Evolutionary conservation across 2,797 vertebrate genomes (phyloP).

Genomic region (Crenuchus spilurus): DNA sequence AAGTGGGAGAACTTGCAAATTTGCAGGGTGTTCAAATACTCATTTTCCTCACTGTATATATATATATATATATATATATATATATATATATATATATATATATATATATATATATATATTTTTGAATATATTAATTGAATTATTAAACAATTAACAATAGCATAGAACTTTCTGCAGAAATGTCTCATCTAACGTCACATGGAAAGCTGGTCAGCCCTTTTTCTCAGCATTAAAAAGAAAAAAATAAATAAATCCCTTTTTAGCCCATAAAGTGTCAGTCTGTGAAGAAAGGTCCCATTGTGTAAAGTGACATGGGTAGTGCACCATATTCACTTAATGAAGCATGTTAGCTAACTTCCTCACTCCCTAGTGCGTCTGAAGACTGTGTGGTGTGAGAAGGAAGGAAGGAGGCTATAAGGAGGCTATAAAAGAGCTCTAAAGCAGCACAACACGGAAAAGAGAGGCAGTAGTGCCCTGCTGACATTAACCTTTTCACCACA

Average conservation of each 20-base stretch:
- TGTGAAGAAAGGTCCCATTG: conserved; percentile 73
- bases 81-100: too few relatives aligned
- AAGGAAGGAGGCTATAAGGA: conserved; percentile 73
- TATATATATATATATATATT: neutral
- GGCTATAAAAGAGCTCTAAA: conserved; percentile 76
- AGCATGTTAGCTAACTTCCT: conserved; percentile 73
- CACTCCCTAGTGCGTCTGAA: conserved; percentile 66
- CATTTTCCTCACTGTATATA: too few relatives aligned
- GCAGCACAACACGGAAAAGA: conserved; percentile 56
- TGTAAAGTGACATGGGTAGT: conserved; percentile 55
- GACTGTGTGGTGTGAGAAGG: conserved; percentile 68
- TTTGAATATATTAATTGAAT: neutral
- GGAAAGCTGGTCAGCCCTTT: conserved; percentile 1
- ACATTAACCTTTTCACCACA: conserved; percentile 61
- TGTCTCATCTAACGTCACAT: neutral
- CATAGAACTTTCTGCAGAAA: neutral
- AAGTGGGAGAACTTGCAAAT: too few relatives aligned
- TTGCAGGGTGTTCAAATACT: too few relatives aligned
- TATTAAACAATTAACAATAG: too few relatives aligned
- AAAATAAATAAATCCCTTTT: neutral
- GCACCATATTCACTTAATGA: conserved; percentile 71
- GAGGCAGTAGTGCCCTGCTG: conserved; percentile 45
- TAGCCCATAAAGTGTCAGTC: conserved; percentile 65
- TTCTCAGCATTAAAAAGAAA: conserved; percentile 13
- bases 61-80: too few relatives aligned